A percentile compares a stretch with the other conserved stretches of the same genome.
Evolutionary conservation across 2,113 vertebrate species (phyloP).

Genomic region (Pao palembangensis): DNA sequence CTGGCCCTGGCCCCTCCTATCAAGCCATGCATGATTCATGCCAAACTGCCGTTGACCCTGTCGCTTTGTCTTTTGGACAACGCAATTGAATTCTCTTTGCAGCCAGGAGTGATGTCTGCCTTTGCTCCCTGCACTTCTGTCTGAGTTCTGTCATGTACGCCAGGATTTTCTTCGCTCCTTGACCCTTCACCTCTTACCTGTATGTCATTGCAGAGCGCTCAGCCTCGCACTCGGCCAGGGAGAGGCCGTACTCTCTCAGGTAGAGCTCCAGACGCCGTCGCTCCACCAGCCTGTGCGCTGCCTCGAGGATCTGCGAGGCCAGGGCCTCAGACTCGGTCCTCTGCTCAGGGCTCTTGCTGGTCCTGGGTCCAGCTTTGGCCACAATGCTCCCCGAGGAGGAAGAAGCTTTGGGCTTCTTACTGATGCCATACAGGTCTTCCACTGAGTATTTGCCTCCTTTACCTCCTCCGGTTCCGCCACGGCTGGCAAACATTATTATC

Average conservation of each 20-base stretch:
- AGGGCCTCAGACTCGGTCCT: constrained; percentile 66
- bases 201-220: constrained; percentile 71
- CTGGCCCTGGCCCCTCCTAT: constrained; percentile 17
- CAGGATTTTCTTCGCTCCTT: not conserved
- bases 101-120: no score
- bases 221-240: constrained; percentile 65
- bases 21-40: constrained; percentile 42
- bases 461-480: constrained; percentile 63
- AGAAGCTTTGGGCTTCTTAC: constrained; percentile 76
- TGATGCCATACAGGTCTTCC: constrained; percentile 81
- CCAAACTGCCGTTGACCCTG: constrained; percentile 31
- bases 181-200: constrained; percentile 59
- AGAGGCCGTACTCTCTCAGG: constrained; percentile 72
- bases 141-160: not conserved
- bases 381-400: constrained; percentile 54
- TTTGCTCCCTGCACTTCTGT: no score
- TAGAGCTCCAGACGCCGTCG: constrained; percentile 70
- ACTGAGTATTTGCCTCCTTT: constrained; percentile 78
- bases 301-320: constrained; percentile 73
- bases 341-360: constrained; percentile 46
- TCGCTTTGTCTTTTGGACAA: constrained; percentile 19
- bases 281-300: constrained; percentile 70
- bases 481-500: constrained; percentile 73
- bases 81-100: constrained; percentile 21
- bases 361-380: constrained; percentile 44